Conservation (phyloP, 2,797 vertebrate genomes). For the Anableps anableps region DNA sequence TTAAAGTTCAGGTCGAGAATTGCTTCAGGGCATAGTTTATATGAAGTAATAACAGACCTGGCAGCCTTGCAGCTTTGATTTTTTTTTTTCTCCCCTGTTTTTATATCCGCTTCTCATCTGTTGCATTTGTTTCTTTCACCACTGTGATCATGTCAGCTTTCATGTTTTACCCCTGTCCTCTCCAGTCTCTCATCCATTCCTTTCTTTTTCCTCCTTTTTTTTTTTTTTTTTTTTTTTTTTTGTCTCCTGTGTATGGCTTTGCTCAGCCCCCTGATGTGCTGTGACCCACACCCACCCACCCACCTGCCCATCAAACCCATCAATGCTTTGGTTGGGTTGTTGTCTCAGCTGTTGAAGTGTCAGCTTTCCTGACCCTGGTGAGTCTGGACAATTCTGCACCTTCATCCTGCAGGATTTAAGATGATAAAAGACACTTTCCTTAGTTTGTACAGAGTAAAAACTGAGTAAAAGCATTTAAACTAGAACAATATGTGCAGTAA, state of each 20-base stretch:
- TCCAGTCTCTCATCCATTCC: conserved; percentile 49
- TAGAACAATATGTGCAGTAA: background rate
- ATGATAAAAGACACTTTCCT: background rate
- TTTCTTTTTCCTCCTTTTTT: conserved; percentile 48
- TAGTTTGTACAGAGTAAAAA: background rate
- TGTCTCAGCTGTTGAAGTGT: conserved; percentile 60
- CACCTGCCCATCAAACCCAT: conserved; percentile 27
- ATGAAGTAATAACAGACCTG: conserved; percentile 30
- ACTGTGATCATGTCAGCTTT: conserved; percentile 40
- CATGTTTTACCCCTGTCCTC: conserved; percentile 42
- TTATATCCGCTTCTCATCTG: conserved; percentile 51
- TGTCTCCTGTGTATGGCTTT: conserved; percentile 51
- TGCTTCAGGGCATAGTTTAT: conserved; percentile 25
- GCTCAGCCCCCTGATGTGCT: conserved; percentile 60
- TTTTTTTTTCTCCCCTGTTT: conserved; percentile 25
- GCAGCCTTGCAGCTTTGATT: conserved; percentile 44
- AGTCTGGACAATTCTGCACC: conserved; percentile 58
- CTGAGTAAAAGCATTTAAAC: background rate
- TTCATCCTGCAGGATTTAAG: conserved; percentile 16
- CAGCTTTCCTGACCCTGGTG: conserved; percentile 58
- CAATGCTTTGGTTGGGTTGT: conserved; percentile 44
- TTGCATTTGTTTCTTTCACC: conserved; percentile 38
- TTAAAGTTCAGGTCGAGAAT: conserved; percentile 6
- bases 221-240: conserved; percentile 9
- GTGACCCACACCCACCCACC: conserved; percentile 41